Evolutionary conservation across 2,797 vertebrate species (phyloP), one percentile per base, ranked within the genome.

Genomic region (Toxotes lorentzi): DNA sequence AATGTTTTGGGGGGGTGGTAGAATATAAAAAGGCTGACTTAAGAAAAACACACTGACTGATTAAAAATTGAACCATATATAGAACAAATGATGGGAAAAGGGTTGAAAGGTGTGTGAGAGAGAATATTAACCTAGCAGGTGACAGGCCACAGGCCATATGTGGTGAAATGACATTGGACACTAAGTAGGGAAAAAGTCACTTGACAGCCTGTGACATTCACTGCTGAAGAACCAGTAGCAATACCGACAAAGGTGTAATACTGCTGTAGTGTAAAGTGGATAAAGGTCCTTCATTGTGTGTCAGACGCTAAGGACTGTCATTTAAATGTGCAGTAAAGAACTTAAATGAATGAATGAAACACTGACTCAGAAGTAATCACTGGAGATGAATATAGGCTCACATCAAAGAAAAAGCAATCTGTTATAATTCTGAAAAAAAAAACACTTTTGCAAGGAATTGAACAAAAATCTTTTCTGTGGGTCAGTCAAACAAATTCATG

Each of bases 121-220:
- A 70, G 45, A 61, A 69, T 40, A 65, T 66, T 70, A 35, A 61
- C 66, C 38, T 48, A 79, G 79, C 64, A 72, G 60, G 76, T 78
- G 78, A 43, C 38, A 63, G 13, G 56, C 58, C 50, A 54, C 62
- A 47, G 78, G 75, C 65, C 57, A 64, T 71, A 47, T 78, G 70
- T 83, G 79, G 66, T 66, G 0, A 51, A 70, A 57, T 85, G 76
- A 79, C 47, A 27, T 19, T 34, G 51, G 61, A 40, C 67, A 48
- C 70, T 70, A 56, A 21, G n/a, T n/a, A n/a, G 51, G 27, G 64
- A 2, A 64, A 62, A 71, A 66, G 60, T 38, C 56, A 30, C 58
- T 51, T 56, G 45, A 73, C 62, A 38, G 57, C 40, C 21, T 30
- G 43, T 12, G 32, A 54, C 58, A 41, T 47, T 51, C 43, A 38